These are phyloP conservation scores for Rhipidura dahli DNA, from an alignment of 2,113 vertebrate genomes.

Conservation along the genomic window DNA sequence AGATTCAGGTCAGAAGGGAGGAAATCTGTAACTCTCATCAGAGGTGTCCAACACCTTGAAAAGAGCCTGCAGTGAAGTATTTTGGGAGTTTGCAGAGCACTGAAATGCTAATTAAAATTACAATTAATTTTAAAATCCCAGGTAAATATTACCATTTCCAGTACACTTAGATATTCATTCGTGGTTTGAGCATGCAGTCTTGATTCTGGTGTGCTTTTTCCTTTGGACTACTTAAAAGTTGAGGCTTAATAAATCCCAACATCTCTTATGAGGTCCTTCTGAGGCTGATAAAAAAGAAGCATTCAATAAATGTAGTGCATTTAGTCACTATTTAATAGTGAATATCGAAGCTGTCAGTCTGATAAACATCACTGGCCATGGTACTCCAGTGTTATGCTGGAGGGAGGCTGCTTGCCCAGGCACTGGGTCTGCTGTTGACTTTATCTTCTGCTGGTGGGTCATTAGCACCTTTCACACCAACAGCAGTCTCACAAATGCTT, in stretches of 20 bases:
- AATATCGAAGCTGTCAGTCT: neutral
- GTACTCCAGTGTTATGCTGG: neutral
- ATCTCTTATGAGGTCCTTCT: neutral
- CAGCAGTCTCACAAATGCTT: neutral
- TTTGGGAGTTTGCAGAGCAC: neutral
- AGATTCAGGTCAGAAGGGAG: neutral
- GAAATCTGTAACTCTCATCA: neutral
- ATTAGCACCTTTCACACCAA: neutral
- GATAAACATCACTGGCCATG: neutral
- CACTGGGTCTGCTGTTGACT: neutral
- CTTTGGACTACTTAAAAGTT: neutral
- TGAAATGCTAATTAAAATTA: neutral
- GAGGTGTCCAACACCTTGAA: rapidly evolving
- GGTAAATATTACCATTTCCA: neutral
- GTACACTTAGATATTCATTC: neutral
- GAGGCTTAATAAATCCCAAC: neutral
- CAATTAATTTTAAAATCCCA: neutral
- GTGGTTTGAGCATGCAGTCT: neutral
- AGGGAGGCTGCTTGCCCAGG: neutral
- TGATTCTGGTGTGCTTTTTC: neutral
- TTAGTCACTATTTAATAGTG: neutral
- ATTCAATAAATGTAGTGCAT: neutral
- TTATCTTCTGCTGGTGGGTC: neutral
- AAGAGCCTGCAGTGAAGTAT: neutral
- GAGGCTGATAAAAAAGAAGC: neutral